phyloP scores from a whole-genome alignment of 2,888 invertebrate species.

The Chesias legatella region DNA sequence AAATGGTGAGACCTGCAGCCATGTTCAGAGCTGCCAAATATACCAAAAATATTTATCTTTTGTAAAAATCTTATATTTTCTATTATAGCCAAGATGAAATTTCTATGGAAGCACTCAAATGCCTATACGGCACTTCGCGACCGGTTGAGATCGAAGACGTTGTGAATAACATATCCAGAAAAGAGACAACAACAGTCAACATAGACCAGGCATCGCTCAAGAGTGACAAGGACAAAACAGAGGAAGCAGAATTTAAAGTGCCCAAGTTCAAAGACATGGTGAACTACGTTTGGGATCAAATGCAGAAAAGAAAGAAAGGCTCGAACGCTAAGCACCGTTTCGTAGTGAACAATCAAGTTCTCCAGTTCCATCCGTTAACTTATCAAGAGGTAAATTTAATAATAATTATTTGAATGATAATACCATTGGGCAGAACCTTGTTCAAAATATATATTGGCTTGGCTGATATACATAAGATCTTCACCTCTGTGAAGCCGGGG shows the following conservation, averaged over 20 bases:
- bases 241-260: conserved; percentile 64
- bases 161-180: conserved; percentile 66
- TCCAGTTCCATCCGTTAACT: conserved; percentile 86
- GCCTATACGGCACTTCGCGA: conserved; percentile 86
- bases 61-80: no score
- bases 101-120: conserved; percentile 85
- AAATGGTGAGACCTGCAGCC: no score
- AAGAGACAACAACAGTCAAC: conserved; percentile 54
- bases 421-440: no score
- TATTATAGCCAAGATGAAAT: conserved; percentile 87
- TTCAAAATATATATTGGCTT: not conserved
- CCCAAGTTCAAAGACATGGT: conserved; percentile 88
- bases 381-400: conserved; percentile 84
- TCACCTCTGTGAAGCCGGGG: no score
- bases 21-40: no score
- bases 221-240: conserved; percentile 54
- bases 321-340: conserved; percentile 80
- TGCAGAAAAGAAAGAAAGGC: conserved; percentile 80
- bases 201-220: conserved; percentile 62
- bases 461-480: no score
- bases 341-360: conserved; percentile 82
- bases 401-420: not conserved
- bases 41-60: not conserved
- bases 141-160: conserved; percentile 69
- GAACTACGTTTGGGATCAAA: conserved; percentile 84